Conservation (phyloP, 1,140 invertebrate species). For the Drosophila kanapiae region DNA sequence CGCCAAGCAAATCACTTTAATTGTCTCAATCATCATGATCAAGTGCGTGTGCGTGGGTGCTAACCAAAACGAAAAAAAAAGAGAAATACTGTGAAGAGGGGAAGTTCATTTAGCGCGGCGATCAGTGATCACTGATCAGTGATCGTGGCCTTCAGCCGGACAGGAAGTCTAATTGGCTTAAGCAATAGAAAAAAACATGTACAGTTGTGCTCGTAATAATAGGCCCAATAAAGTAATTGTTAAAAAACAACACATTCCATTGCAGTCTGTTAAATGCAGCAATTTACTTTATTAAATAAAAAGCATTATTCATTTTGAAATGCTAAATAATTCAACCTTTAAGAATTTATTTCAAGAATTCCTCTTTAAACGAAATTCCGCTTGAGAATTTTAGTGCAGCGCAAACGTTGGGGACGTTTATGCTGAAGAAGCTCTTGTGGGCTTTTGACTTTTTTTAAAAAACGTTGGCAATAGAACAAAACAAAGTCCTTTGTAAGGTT, state of each 20-base stretch:
- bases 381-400: not conserved
- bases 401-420: too few relatives aligned
- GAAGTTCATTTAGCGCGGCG: constrained; percentile 1
- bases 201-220: not conserved
- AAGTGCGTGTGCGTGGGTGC: constrained; percentile 35
- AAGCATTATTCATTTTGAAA: not conserved
- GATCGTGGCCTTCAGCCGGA: constrained; percentile 36
- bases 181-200: not conserved
- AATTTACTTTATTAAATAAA: not conserved
- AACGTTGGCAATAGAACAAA: too few relatives aligned
- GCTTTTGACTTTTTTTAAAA: not conserved
- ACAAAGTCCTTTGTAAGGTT: too few relatives aligned
- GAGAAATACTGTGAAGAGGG: not conserved
- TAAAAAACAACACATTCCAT: not conserved
- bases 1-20: constrained; percentile 65
- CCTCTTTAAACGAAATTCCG: too few relatives aligned
- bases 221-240: not conserved
- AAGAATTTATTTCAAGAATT: too few relatives aligned
- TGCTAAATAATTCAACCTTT: too few relatives aligned
- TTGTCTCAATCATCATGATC: constrained; percentile 56
- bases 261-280: not conserved
- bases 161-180: constrained; percentile 33
- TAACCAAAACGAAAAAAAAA: not conserved
- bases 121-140: constrained; percentile 8
- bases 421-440: too few relatives aligned